Evolutionary conservation across 2,888 invertebrate genomes (phyloP), one percentile per base, ranked within the genome.

Genomic region (Aricia artaxerxes): DNA sequence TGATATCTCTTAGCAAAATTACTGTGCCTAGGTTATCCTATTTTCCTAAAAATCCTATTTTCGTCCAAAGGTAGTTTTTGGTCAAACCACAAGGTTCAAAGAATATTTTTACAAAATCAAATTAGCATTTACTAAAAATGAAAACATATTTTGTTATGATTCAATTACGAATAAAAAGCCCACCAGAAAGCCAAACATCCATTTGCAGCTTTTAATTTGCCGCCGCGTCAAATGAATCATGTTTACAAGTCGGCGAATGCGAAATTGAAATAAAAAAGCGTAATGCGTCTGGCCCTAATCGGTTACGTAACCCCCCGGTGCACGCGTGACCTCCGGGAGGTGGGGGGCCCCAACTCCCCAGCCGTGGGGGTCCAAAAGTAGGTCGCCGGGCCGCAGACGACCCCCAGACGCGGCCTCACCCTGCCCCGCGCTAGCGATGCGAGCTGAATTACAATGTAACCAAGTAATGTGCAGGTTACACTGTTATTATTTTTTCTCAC

Each of bases 301-400:
- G 13, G 86, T 93, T 93, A 91, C 89, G 90, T 92, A 92, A 92
- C 87, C 89, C 85, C 83, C 84, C 84, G 82, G 60, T 61, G 80
- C 75, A 64, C 78, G 76, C 77, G 80, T 82, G 83, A 79, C 73
- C 75, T 73, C 88, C 88, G 88, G 85, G 84, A 49, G 86, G 83
- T 83, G 83, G 78, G 80, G 78, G 79, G 78, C 4, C 61, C 61
- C 61, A 6, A 60, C 61, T 24, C 61, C 61, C 61, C 61, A 61
- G 64, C 78, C 40, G 73, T 82, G 82, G 81, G 81, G 81, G 83
- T 82, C 81, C 83, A 84, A 85, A 92, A 91, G 88, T 92, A 93
- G 93, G 93, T 92, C 93, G 93, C 88, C 88, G 88, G 89, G 90
- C 83, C 89, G 90, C 91, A 94, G 93, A 94, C 93, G 91, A 92